Evolutionary conservation across 1,140 invertebrate genomes (phyloP), one percentile per base, ranked within the genome.

Genomic region (Apis florea): DNA sequence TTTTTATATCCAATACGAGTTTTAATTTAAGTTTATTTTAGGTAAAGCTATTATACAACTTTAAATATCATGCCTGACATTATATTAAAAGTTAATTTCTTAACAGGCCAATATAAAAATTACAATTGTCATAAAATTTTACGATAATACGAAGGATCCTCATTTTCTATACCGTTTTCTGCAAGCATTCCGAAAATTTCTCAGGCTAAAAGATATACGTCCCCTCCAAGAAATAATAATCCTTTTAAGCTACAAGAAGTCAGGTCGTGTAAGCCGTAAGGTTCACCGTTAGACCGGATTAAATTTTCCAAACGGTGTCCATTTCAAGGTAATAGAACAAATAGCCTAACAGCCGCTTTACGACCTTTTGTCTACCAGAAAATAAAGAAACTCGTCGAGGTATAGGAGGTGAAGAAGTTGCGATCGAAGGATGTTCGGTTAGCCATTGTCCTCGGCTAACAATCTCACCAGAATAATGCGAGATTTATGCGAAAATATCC

Each of bases 401-500:
- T 15, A 71, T 53, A 13, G 58, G 67, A 59, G 69, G n/a, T n/a
- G n/a, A 73, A 66, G 82, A 64, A 67, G 79, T 72, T 61, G 78
- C 70, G 78, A 80, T 71, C 70, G 69, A 63, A 47, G 72, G 75
- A 64, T 87, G 66, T 56, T 40, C 79, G n/a, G 13, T 68, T n/a
- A n/a, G 49, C 59, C 49, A 40, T 73, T 82, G 83, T 47, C 68
- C 83, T 54, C 75, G 71, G 75, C 82, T 74, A 76, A 85, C 79
- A 73, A 80, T 85, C 87, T 79, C 81, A 80, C 87, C 64, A 59
- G 59, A 76, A 83, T 83, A 88, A 87, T 87, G 84, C 85, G 86
- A 90, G 91, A 92, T 91, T 90, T 87, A 86, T 89, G 91, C 88
- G 89, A 91, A 90, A 92, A 90, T 53, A 12, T 53, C 13, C 1